Conservation (phyloP, 2,888 invertebrate species). For the Chaetogeoica ovagalla region DNA sequence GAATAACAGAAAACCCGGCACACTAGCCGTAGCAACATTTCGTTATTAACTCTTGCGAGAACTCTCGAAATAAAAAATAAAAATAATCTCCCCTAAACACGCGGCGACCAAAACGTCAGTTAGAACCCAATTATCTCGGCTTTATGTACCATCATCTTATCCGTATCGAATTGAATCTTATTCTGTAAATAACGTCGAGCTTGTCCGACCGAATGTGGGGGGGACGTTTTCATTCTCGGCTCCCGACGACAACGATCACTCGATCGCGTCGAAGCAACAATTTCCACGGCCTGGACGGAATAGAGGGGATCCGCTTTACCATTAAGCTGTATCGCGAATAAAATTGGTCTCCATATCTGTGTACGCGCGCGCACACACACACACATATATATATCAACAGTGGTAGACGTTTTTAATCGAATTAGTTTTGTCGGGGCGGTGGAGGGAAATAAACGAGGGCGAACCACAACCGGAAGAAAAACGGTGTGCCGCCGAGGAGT, state of each 20-base stretch:
- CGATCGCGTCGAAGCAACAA: slow-evolving; percentile 32
- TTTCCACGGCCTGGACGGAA: slow-evolving; percentile 5
- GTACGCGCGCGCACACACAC: neutral
- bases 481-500: neutral
- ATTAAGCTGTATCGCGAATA: neutral
- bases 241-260: slow-evolving; percentile 23
- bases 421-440: slow-evolving; percentile 43
- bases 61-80: too few relatives aligned
- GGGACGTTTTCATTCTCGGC: slow-evolving; percentile 19
- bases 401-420: slow-evolving; percentile 42
- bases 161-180: slow-evolving; percentile 31
- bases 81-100: slow-evolving; percentile 18
- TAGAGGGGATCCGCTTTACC: neutral
- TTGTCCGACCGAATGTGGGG: neutral
- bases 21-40: neutral
- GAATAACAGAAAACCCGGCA: neutral
- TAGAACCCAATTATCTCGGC: slow-evolving; percentile 40
- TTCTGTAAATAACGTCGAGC: slow-evolving; percentile 5
- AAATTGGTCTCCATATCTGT: slow-evolving; percentile 22
- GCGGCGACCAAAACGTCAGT: slow-evolving; percentile 1
- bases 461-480: slow-evolving; percentile 25
- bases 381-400: neutral
- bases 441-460: neutral
- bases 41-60: neutral
- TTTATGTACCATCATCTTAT: neutral